Conservation (phyloP, 2,888 invertebrate species). For the Cheilosia pagana region DNA sequence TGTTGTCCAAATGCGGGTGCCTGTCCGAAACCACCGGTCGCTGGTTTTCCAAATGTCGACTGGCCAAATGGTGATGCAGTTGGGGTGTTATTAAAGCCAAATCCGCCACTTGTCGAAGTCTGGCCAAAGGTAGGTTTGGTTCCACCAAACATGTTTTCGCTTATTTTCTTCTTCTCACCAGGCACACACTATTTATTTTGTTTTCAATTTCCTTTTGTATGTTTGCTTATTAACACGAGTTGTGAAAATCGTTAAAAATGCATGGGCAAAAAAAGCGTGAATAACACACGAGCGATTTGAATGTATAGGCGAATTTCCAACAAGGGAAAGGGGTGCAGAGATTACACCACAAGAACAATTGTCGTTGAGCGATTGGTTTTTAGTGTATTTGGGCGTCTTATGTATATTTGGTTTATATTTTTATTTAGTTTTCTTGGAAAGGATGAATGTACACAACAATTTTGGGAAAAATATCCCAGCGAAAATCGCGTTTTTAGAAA, state of each 20-base stretch:
- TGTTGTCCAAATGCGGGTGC: constrained; percentile 88
- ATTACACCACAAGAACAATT: constrained; percentile 16
- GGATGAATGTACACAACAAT: constrained; percentile 6
- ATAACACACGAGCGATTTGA: constrained; percentile 33
- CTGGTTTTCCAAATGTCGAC: constrained; percentile 85
- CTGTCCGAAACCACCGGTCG: constrained; percentile 87
- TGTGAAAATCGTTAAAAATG: constrained; percentile 48
- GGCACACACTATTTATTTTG: background rate
- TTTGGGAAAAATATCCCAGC: constrained; percentile 23
- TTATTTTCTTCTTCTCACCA: background rate
- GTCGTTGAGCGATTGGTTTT: background rate
- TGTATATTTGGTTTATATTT: background rate
- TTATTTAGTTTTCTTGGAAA: constrained; percentile 3
- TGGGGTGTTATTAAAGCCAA: constrained; percentile 80
- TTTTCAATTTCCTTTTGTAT: constrained; percentile 14
- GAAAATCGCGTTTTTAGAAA: constrained; percentile 39
- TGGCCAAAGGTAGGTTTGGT: constrained; percentile 84
- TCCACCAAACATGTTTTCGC: constrained; percentile 80
- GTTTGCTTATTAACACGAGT: constrained; percentile 13
- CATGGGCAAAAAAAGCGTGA: constrained; percentile 28
- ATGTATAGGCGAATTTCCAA: background rate
- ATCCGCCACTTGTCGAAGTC: constrained; percentile 80
- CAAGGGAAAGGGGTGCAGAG: background rate
- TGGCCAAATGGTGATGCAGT: constrained; percentile 84
- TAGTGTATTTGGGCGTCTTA: background rate